Base-by-base conservation (phyloP, 2,113 vertebrate genomes). In the Bubo bubo region DNA sequence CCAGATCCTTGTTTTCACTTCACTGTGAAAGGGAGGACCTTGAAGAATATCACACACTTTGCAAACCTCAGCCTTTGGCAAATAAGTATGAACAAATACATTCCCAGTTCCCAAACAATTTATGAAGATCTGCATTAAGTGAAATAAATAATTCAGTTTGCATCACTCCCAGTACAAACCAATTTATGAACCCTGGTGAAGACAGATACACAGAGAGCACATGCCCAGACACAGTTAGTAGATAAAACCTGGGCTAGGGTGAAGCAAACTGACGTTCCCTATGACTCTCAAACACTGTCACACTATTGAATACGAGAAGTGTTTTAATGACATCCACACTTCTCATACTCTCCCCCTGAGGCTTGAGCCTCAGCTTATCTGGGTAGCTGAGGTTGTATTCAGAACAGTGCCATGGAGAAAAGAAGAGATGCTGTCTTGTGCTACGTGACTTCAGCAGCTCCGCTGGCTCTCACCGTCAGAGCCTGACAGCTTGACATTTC, bases 381-480 rank as follows among this genome's bases (percentile, higher is more conserved):
- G 0, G 3, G 27, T 43, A 70, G 49, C 70, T 39, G 53, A 79
- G 37, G 45, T 52, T 4, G 0, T 34, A 27, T 43, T 72, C 32
- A n/a, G 19, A 92, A 41, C 34, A 27, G 64, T 22, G 56, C 23
- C 58, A 55, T 0, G 0, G 50, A 82, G 12, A 55, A 47, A 10
- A 8, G 50, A 64, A 30, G 39, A 90, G n/a, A 41, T 4, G 7
- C n/a, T 2, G 3, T 53, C 86, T 84, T 6, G 0, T 4, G 12
- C 47, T 77, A 53, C 7, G 0, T 28, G 23, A 47, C 43, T 76
- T 79, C 53, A 55, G 64, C 11, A n/a, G 32, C 53, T 68, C 24
- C 0, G 0, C 32, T 45, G 45, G 15, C 45, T 64, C 52, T 53
- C 34, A 28, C 24, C 0, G 0, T 50, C 76, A 66, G 32, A 86